phyloP scores from a whole-genome alignment of 2,797 vertebrate species.

The Carapus acus region DNA sequence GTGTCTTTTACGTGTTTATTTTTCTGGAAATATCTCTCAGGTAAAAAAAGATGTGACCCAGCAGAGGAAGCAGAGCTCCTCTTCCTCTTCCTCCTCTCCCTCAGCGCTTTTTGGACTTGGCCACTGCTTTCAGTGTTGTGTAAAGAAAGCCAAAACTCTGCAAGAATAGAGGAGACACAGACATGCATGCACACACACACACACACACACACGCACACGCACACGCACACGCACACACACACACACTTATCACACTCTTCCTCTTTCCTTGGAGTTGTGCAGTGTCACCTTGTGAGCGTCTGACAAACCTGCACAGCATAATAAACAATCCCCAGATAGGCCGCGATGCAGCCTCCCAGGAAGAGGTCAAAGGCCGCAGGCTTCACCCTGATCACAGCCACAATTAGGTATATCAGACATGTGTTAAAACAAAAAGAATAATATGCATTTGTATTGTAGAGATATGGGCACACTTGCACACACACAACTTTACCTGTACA shows the following conservation, averaged over 20 bases:
- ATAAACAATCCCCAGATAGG: constrained; percentile 75
- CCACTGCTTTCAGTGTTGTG: constrained; percentile 5
- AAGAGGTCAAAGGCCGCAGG: constrained; percentile 82
- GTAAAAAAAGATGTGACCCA: too few species aligned
- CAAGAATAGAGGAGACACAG: background rate
- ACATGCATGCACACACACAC: too few species aligned
- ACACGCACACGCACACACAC: too few species aligned
- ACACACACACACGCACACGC: too few species aligned
- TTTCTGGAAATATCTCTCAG: too few species aligned
- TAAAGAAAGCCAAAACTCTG: constrained; percentile 3
- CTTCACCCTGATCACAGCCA: constrained; percentile 69
- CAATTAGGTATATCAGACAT: background rate
- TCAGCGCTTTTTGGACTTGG: too few species aligned
- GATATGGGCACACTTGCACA: background rate
- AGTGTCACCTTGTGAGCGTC: too few species aligned
- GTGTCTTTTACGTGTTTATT: too few species aligned
- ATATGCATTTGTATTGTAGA: background rate
- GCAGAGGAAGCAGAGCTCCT: too few species aligned
- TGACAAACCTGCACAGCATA: constrained; percentile 70
- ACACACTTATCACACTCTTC: too few species aligned
- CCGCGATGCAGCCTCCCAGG: constrained; percentile 76
- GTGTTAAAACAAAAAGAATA: background rate
- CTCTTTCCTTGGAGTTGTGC: constrained; percentile 64
- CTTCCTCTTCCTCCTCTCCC: too few species aligned
- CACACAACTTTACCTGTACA: constrained; percentile 71